These are phyloP conservation scores for Tetrapedia diversipes DNA, from an alignment of 2,888 invertebrate genomes.

Conservation along the genomic window DNA sequence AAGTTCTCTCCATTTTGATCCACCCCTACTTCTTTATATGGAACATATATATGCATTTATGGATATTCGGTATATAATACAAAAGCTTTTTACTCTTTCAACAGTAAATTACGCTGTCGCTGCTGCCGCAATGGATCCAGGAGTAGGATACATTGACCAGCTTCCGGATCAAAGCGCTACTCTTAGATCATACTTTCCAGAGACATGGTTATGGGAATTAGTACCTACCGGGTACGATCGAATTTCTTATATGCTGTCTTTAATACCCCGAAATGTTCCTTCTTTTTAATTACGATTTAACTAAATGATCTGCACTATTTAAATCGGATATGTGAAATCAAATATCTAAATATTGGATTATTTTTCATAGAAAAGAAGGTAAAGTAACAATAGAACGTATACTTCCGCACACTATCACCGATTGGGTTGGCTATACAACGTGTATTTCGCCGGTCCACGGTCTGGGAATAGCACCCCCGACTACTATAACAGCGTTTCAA, in stretches of 20 bases:
- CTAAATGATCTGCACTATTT: background rate
- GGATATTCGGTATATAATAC: too few relatives aligned
- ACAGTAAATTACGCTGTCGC: constrained; percentile 61
- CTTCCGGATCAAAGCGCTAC: constrained; percentile 73
- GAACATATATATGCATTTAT: too few relatives aligned
- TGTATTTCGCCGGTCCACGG: constrained; percentile 84
- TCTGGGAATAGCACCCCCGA: constrained; percentile 83
- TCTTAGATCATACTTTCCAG: constrained; percentile 83
- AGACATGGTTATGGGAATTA: constrained; percentile 88
- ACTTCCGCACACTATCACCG: constrained; percentile 86
- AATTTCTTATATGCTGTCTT: too few relatives aligned
- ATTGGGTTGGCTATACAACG: constrained; percentile 85
- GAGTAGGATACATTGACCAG: constrained; percentile 75
- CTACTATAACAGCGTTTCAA: constrained; percentile 85
- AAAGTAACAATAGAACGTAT: constrained; percentile 80
- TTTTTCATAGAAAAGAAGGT: constrained; percentile 78
- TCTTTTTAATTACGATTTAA: too few relatives aligned
- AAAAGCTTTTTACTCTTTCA: constrained; percentile 35
- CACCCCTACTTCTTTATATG: too few relatives aligned
- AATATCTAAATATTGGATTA: background rate
- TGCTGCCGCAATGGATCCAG: constrained; percentile 67
- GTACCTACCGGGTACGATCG: constrained; percentile 82
- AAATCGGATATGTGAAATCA: background rate
- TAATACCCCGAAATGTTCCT: too few relatives aligned
- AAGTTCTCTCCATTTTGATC: too few relatives aligned